phyloP scores from a whole-genome alignment of 37 sponge, comb jelly and placozoan genomes.

The Hormiphora californensis region DNA sequence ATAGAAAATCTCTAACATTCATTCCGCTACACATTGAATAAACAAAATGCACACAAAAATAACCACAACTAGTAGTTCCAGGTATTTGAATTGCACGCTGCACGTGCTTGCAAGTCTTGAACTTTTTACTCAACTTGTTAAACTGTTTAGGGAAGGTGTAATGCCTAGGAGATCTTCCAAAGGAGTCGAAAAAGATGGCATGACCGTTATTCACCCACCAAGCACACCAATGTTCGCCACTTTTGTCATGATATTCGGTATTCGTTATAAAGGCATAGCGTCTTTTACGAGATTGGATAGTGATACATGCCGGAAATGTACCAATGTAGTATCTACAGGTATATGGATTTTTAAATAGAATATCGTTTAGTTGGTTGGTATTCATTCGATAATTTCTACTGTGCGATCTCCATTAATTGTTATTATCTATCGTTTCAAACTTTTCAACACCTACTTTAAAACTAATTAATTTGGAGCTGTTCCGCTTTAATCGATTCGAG shows the following conservation, averaged over 20 bases:
- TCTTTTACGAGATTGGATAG: no score
- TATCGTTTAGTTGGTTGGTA: not conserved
- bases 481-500: no score
- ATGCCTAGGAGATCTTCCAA: not conserved
- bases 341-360: not conserved
- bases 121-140: not conserved
- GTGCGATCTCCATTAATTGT: not conserved
- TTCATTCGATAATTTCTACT: not conserved
- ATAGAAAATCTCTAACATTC: not conserved
- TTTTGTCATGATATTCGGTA: not conserved
- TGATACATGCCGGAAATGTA: not conserved
- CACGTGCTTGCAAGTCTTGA: not conserved
- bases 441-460: no score
- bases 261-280: constrained; percentile 1
- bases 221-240: not conserved
- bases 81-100: not conserved
- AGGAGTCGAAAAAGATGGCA: not conserved
- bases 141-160: not conserved
- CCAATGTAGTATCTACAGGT: constrained; percentile 24
- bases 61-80: not conserved
- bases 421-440: no score
- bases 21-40: not conserved
- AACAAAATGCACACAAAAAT: constrained; percentile 7
- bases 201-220: not conserved
- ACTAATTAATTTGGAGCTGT: no score